Evolutionary conservation across 2,888 invertebrate genomes (phyloP), one percentile per base, ranked within the genome.

Genomic region (Ochlodes sylvanus): DNA sequence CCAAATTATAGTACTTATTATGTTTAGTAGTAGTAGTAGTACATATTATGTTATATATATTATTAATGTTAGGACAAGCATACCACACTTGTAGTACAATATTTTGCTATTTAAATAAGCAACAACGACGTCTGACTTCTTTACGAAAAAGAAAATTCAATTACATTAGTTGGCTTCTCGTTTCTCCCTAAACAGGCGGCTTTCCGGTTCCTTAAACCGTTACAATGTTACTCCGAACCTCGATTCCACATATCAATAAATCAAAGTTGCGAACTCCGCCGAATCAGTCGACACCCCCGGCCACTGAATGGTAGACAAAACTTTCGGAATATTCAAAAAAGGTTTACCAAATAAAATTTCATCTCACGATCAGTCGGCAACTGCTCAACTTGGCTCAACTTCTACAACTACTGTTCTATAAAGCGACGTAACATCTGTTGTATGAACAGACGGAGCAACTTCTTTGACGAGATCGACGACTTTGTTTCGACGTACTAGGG

Each of bases 391-490:
- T 67, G 61, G 62, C 62, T 47, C 62, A 62, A 68, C 67, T 68
- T 68, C 55, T 62, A 56, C 67, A 55, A 62, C 67, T 68, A 68
- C 61, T 68, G 42, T 68, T 68, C 73, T 72, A 74, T 75, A 72
- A 86, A 89, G 84, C 84, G 84, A 79, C 78, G 88, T 79, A 90
- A 90, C 90, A 90, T 88, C 88, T 90, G 90, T 88, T 89, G 87
- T 89, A 86, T 88, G 86, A 83, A 85, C 85, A 85, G 79, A 75
- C 73, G 58, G 69, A 70, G 82, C 76, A 85, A 82, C 74, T 79
- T 79, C 63, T 15, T 67, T 67, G 62, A 38, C 7, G 41, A 50
- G 32, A 15, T 77, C 79, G 81, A 81, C 82, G 83, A 71, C 74
- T 71, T 74, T 84, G 79, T 70, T 0, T 3, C 19, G 0, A 15